A percentile compares a stretch with the other conserved stretches of the same genome.
Evolutionary conservation across 2,797 vertebrate species (phyloP).

Genomic region (Peromyscus attwateri): DNA sequence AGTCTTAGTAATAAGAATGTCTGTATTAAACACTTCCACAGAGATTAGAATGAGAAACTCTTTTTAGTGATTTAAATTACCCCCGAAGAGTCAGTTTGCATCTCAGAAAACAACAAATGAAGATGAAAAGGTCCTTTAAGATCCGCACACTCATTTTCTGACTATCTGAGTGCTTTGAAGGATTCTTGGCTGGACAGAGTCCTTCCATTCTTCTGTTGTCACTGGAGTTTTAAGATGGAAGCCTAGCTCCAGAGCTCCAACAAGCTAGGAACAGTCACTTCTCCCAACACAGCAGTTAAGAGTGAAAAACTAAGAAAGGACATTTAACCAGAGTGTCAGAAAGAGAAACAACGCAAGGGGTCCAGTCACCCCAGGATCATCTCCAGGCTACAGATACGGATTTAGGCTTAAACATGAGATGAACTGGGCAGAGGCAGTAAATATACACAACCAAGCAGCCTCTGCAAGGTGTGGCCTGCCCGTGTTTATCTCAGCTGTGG

Average conservation of each 20-base stretch:
- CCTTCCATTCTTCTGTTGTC: not conserved
- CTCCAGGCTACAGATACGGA: not conserved
- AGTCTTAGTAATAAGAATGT: not conserved
- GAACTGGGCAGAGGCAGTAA: not conserved
- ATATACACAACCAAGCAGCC: not conserved
- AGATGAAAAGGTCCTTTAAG: not conserved
- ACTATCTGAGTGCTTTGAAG: not conserved
- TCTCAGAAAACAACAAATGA: not conserved
- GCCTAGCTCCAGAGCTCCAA: not conserved
- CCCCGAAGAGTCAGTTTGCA: not conserved
- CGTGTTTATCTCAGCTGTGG: not conserved
- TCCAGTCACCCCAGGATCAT: not conserved
- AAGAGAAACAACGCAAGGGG: not conserved
- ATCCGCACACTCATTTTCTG: not conserved
- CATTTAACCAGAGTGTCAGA: not conserved
- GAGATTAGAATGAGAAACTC: not conserved
- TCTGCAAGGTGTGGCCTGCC: too few species aligned
- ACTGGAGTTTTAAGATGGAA: not conserved
- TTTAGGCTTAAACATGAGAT: not conserved
- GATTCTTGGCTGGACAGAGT: not conserved
- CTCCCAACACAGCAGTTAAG: not conserved
- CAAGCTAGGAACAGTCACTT: not conserved
- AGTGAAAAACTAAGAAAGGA: not conserved
- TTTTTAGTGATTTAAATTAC: not conserved
- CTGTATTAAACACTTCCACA: not conserved